phyloP scores from a whole-genome alignment of 2,113 vertebrate genomes.

The Terrapene triunguis region DNA sequence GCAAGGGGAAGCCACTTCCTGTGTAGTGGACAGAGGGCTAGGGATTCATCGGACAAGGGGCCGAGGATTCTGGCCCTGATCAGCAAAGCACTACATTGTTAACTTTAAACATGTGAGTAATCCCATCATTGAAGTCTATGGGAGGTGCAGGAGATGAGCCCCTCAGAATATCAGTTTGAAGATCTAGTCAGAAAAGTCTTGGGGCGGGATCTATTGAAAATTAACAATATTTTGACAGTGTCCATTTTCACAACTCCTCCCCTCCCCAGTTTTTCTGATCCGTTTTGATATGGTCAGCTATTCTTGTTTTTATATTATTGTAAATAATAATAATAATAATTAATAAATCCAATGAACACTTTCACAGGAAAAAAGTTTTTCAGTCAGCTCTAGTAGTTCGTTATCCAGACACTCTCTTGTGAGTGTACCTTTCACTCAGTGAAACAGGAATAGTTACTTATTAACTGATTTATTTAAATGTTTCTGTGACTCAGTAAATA shows the following conservation, averaged over 20 bases:
- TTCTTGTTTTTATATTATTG: neutral
- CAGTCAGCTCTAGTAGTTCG: neutral
- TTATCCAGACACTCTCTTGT: neutral
- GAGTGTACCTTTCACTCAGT: neutral
- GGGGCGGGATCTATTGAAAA: neutral
- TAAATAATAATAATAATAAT: neutral
- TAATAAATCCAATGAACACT: neutral
- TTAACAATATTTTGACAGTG: neutral
- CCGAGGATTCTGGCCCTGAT: neutral
- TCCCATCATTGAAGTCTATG: neutral
- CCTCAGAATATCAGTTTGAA: conserved; percentile 23
- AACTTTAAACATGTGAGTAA: conserved; percentile 25
- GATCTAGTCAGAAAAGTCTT: conserved; percentile 24
- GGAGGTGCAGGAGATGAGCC: neutral
- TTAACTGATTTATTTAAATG: conserved; percentile 9
- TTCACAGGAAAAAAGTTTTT: conserved; percentile 20
- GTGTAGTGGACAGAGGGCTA: neutral
- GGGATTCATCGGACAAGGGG: neutral
- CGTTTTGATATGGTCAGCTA: neutral
- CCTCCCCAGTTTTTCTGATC: neutral
- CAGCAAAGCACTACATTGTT: neutral
- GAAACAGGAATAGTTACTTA: neutral
- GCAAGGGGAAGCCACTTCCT: neutral
- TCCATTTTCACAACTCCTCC: neutral
- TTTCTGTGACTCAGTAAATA: conserved; percentile 4